Conservation (phyloP, 2,888 invertebrate genomes). For the Drosophila limbata region DNA sequence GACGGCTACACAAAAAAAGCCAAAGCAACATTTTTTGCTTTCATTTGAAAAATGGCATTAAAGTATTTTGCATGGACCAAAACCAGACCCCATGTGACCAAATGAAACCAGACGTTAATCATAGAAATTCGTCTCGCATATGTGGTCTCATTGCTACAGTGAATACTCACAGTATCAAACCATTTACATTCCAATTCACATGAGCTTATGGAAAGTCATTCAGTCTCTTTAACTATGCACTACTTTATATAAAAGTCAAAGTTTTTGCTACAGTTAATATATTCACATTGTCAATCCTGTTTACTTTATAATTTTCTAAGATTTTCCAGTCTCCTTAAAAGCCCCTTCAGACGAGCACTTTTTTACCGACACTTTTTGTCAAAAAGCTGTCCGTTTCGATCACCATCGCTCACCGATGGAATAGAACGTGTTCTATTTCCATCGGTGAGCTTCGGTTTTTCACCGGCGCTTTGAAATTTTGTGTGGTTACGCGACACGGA, state of each 20-base stretch:
- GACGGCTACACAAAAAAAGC: conserved; percentile 15
- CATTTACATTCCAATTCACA: neutral
- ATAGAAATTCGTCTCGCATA: conserved; percentile 24
- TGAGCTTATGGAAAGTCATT: neutral
- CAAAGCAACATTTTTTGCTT: conserved; percentile 51
- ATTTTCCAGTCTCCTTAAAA: neutral
- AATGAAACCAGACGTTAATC: conserved; percentile 24
- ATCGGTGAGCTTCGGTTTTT: no score
- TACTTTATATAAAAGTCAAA: neutral
- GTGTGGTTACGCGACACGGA: no score
- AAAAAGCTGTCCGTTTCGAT: no score
- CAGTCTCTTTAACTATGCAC: neutral
- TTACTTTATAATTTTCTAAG: neutral
- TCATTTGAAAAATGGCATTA: conserved; percentile 62
- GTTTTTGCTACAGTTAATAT: conserved; percentile 27
- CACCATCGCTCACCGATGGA: no score
- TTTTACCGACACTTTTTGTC: no score
- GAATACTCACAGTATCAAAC: conserved; percentile 7
- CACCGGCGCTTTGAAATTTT: no score
- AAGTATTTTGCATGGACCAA: conserved; percentile 63
- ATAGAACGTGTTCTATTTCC: no score
- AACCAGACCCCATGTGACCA: neutral
- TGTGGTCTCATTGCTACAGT: conserved; percentile 35
- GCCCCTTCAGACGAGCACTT: no score
- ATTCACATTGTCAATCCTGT: neutral